Evolutionary conservation across 2,113 vertebrate genomes (phyloP).

Genomic region (Eretmochelys imbricata): DNA sequence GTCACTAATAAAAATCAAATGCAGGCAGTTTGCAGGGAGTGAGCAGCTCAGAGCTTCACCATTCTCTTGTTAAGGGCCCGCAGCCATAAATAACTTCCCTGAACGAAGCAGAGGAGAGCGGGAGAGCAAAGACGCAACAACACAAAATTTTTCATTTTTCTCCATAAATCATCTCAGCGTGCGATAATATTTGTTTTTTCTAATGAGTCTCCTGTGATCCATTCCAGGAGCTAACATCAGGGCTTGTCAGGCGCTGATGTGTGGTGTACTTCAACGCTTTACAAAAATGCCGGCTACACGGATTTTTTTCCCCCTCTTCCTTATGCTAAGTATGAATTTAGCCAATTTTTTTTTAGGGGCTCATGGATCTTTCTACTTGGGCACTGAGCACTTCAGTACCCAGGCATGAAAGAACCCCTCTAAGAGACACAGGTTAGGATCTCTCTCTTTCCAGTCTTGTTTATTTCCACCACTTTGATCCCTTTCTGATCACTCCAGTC

Average conservation of each 20-base stretch:
- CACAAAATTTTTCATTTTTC: constrained; percentile 90
- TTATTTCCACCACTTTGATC: neutral
- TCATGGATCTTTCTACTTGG: constrained; percentile 63
- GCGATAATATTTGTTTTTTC: constrained; percentile 95
- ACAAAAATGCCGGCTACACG: constrained; percentile 85
- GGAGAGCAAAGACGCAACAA: constrained; percentile 82
- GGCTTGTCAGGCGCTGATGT: constrained; percentile 87
- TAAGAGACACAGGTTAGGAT: neutral
- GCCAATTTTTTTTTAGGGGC: constrained; percentile 73
- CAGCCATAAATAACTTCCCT: constrained; percentile 87
- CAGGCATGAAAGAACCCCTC: neutral
- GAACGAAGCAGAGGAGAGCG: constrained; percentile 78
- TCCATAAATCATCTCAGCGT: constrained; percentile 92
- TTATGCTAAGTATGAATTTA: constrained; percentile 79
- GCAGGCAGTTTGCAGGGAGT: constrained; percentile 87
- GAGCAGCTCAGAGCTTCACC: constrained; percentile 79
- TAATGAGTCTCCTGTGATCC: constrained; percentile 92
- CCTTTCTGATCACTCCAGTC: neutral
- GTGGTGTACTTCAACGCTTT: constrained; percentile 85
- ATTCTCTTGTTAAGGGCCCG: constrained; percentile 85
- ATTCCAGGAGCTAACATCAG: constrained; percentile 88
- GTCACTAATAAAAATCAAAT: constrained; percentile 89
- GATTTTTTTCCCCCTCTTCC: constrained; percentile 68
- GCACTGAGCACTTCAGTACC: constrained; percentile 3
- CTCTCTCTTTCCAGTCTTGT: too few species aligned